These are phyloP conservation scores for Zootermopsis nevadensis DNA, from an alignment of 2,888 invertebrate species.

Conservation along the genomic window DNA sequence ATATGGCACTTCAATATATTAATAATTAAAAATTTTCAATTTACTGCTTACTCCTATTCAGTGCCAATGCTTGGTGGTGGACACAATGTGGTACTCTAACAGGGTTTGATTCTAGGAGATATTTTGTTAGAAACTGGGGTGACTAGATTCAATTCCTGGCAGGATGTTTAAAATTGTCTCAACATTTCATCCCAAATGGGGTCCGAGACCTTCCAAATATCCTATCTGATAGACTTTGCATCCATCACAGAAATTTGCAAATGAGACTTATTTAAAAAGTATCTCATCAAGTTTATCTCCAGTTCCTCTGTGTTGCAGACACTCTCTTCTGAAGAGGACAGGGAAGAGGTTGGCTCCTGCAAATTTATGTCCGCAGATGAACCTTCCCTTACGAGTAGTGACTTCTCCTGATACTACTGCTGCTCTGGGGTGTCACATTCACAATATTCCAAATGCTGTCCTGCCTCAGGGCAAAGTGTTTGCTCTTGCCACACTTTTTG, in stretches of 20 bases:
- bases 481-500: slow-evolving; percentile 38
- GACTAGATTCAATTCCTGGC: too few relatives aligned
- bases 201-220: too few relatives aligned
- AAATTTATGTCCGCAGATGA: slow-evolving; percentile 40
- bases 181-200: too few relatives aligned
- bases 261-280: not conserved
- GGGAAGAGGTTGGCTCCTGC: slow-evolving; percentile 22
- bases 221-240: too few relatives aligned
- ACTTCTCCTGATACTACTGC: slow-evolving; percentile 38
- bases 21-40: too few relatives aligned
- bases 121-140: not conserved
- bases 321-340: not conserved
- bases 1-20: too few relatives aligned
- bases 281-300: not conserved
- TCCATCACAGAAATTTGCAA: not conserved
- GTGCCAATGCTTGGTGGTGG: too few relatives aligned
- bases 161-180: too few relatives aligned
- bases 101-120: too few relatives aligned
- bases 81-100: too few relatives aligned
- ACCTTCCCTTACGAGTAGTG: slow-evolving; percentile 25
- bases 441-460: slow-evolving; percentile 46
- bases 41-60: too few relatives aligned
- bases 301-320: not conserved
- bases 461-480: slow-evolving; percentile 46
- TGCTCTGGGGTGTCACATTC: slow-evolving; percentile 47